Evolutionary conservation across 1,140 invertebrate species (phyloP).

Genomic region (Procambarus clarkii): DNA sequence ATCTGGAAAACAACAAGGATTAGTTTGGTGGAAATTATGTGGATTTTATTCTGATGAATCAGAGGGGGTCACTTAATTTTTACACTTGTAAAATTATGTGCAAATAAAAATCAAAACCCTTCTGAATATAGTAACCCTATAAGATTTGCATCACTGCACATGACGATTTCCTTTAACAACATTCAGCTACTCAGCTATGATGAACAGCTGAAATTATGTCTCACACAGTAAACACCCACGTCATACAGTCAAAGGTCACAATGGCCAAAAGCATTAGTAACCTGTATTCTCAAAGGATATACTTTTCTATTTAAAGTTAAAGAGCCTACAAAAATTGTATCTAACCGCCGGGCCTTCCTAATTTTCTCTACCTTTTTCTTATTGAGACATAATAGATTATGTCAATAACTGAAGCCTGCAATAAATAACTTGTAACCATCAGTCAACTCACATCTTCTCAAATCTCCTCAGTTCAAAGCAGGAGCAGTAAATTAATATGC

Average conservation of each 20-base stretch:
- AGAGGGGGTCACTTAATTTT: background rate
- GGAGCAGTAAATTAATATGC: no score
- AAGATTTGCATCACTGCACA: background rate
- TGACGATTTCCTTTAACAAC: background rate
- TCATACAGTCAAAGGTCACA: background rate
- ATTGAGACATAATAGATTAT: no score
- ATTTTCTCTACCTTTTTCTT: no score
- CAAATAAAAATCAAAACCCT: background rate
- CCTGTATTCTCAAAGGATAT: background rate
- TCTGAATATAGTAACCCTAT: background rate
- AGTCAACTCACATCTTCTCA: no score
- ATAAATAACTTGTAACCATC: no score
- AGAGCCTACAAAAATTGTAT: background rate
- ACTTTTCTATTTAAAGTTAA: background rate
- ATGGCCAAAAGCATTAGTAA: background rate
- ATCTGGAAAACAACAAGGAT: slow-evolving; percentile 40
- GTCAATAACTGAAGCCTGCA: no score
- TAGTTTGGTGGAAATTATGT: slow-evolving; percentile 11
- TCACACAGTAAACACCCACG: background rate
- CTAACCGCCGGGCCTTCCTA: no score
- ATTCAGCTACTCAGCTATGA: background rate
- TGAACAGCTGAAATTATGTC: background rate
- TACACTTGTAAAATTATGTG: background rate
- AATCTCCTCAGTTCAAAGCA: no score
- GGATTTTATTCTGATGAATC: slow-evolving; percentile 16